Evolutionary conservation across 1,140 invertebrate species (phyloP), one percentile per base, ranked within the genome.

Genomic region (Tetragonula clypearis): DNA sequence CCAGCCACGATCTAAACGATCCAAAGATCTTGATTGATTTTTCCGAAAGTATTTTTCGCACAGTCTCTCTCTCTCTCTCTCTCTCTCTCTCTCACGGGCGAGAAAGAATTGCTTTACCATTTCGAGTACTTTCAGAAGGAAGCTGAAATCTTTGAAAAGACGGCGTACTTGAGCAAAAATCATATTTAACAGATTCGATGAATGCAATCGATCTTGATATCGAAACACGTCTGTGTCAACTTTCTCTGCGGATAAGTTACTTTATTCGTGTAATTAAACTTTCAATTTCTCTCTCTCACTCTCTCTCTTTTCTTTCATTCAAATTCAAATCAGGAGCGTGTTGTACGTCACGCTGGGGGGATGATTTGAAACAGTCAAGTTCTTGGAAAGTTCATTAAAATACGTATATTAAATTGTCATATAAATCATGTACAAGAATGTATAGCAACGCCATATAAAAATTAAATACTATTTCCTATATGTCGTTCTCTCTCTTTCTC

Each of bases 81-180:
- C 30, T 30, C 30, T 30, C 30, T 30, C 30, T 30, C 30, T 30
- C 30, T 30, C 30, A 1, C 41, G 41, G 41, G 8, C 41, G 14
- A 35, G 17, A 15, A 17, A n/a, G 53, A 0, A 1, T 60, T 71
- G 41, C 49, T 11, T 73, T 88, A 92, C 91, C 86, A 91, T 35
- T 68, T 90, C 66, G 0, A 83, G 5, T 30, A 91, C 21, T 82
- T 92, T 92, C n/a, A 90, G 49, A 0, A 87, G n/a, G 58, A 91
- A 88, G 35, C 78, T 83, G 53, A 87, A 87, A 17, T 90, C 90
- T 68, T 74, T 86, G 5, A 87, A 19, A 75, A 91, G 65, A 0
- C 58, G 55, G 30, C 23, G 65, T 26, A 41, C 0, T 58, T 23
- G 0, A 72, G 60, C 68, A 84, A 62, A 41, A 30, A 55, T 55